These are phyloP conservation scores for Apantesis nais DNA, from an alignment of 2,888 invertebrate genomes.

Conservation along the genomic window DNA sequence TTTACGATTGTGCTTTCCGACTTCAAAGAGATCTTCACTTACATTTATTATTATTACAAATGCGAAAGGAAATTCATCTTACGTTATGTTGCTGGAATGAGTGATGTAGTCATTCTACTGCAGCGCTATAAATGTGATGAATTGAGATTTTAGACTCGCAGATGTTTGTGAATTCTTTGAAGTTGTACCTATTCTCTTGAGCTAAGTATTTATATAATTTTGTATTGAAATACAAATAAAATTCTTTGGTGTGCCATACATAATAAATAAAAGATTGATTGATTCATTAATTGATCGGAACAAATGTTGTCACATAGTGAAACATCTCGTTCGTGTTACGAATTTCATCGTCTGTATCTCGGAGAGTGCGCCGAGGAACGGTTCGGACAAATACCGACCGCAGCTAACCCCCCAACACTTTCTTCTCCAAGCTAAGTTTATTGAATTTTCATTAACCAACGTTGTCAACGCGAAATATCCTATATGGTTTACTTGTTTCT, in stretches of 20 bases:
- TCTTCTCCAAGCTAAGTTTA: no score
- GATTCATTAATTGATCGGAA: background rate
- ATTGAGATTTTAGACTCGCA: background rate
- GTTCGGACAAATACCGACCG: no score
- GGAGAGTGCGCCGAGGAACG: no score
- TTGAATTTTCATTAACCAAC: no score
- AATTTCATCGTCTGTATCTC: no score
- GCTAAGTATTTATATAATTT: background rate
- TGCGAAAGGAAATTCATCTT: background rate
- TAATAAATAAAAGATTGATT: no score
- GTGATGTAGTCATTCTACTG: background rate
- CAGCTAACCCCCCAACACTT: no score
- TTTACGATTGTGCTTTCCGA: background rate
- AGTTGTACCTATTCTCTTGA: background rate
- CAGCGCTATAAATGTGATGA: background rate
- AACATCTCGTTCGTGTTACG: no score
- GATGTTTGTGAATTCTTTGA: background rate
- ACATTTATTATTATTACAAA: constrained; percentile 12
- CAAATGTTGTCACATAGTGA: no score
- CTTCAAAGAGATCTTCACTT: constrained; percentile 9
- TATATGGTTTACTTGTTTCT: no score
- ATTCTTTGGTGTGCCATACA: no score
- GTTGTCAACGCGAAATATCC: no score
- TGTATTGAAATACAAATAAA: background rate
- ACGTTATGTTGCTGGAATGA: background rate